phyloP scores from a whole-genome alignment of 2,797 vertebrate genomes.

The Tachyglossus aculeatus region DNA sequence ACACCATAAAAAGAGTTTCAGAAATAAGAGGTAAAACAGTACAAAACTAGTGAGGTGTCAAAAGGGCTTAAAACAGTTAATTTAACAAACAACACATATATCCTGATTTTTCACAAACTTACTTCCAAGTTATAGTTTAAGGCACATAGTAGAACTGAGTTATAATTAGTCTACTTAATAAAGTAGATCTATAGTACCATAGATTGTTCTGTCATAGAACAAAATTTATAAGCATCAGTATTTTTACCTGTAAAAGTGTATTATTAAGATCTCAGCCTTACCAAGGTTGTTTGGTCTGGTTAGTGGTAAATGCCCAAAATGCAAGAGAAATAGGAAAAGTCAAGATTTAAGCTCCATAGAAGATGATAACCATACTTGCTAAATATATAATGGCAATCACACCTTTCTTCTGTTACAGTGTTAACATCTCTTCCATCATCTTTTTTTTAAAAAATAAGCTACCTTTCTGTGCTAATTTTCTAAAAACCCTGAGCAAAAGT shows the following conservation, averaged over 20 bases:
- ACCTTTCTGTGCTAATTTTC: constrained; percentile 84
- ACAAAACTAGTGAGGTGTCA: constrained; percentile 99
- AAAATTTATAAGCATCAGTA: constrained; percentile 90
- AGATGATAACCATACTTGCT: constrained; percentile 81
- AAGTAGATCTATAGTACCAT: constrained; percentile 95
- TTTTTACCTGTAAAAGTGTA: constrained; percentile 88
- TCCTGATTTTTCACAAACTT: constrained; percentile 99
- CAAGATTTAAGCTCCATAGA: constrained; percentile 78
- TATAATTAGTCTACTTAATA: constrained; percentile 93
- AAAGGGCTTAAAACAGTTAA: constrained; percentile 95
- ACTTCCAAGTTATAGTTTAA: constrained; percentile 98
- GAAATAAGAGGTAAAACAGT: constrained; percentile 99
- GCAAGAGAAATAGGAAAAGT: constrained; percentile 85
- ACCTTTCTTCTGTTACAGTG: constrained; percentile 81
- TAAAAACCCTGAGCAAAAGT: constrained; percentile 96
- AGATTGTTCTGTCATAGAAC: constrained; percentile 94
- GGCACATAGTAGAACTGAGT: constrained; percentile 99
- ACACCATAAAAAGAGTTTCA: constrained; percentile 99
- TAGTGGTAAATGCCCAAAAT: constrained; percentile 92
- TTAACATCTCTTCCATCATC: constrained; percentile 80
- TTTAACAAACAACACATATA: constrained; percentile 98
- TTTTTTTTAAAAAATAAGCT: constrained; percentile 84
- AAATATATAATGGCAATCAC: constrained; percentile 81
- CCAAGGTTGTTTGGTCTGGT: constrained; percentile 94
- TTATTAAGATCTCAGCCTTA: constrained; percentile 87